A percentile compares a stretch with the other conserved stretches of the same genome.
Conservation (phyloP, 2,888 invertebrate species). For the Amphipyra berbera region DNA sequence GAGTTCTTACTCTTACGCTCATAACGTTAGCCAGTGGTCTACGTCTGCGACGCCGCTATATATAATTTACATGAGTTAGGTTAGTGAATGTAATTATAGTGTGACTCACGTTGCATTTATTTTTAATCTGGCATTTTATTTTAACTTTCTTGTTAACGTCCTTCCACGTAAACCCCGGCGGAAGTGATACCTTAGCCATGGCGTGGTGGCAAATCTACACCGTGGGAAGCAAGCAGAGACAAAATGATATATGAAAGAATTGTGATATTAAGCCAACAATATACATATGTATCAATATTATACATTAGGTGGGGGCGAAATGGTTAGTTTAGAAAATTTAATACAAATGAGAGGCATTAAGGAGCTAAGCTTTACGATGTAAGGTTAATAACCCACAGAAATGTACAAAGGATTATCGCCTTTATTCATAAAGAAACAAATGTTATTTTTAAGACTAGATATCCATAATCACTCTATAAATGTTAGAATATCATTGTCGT, state of each 20-base stretch:
- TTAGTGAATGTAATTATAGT: slow-evolving; percentile 60
- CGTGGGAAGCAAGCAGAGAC: slow-evolving; percentile 79
- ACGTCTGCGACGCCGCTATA: slow-evolving; percentile 50
- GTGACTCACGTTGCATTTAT: slow-evolving; percentile 79
- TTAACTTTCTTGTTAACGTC: slow-evolving; percentile 82
- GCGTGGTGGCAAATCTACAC: slow-evolving; percentile 82
- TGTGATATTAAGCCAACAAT: slow-evolving; percentile 62
- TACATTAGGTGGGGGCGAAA: slow-evolving; percentile 36
- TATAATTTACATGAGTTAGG: slow-evolving; percentile 47
- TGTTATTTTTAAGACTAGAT: too few species aligned
- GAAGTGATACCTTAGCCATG: slow-evolving; percentile 80
- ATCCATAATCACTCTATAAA: too few species aligned
- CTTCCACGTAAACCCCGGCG: slow-evolving; percentile 86
- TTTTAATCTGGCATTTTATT: slow-evolving; percentile 79
- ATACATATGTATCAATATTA: slow-evolving; percentile 48
- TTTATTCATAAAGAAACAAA: slow-evolving; percentile 17
- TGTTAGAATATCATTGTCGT: too few species aligned
- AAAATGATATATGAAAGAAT: slow-evolving; percentile 69
- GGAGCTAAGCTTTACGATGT: slow-evolving; percentile 50
- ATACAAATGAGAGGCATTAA: slow-evolving; percentile 34
- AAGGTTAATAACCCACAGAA: slow-evolving; percentile 34
- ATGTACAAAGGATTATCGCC: slow-evolving; percentile 18
- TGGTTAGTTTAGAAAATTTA: slow-evolving; percentile 50
- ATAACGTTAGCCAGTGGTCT: slow-evolving; percentile 46
- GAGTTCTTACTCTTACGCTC: slow-evolving; percentile 22